Evolutionary conservation across 2,113 vertebrate species (phyloP).

Genomic region (Petrocephalus zakoni): DNA sequence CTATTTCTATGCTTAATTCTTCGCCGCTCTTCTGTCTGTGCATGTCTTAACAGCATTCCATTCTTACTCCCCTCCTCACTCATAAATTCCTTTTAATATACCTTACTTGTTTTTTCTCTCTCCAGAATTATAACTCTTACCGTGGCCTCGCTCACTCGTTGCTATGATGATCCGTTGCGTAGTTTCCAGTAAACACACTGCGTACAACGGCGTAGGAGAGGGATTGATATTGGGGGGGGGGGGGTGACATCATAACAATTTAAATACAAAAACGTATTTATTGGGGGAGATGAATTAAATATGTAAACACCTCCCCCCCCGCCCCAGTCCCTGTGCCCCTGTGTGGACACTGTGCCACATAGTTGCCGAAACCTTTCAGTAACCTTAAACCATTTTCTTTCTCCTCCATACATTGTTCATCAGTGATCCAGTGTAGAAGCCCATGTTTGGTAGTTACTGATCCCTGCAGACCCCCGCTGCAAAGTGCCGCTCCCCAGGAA

Average conservation of each 20-base stretch:
- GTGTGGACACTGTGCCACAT: background rate
- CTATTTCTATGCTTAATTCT: background rate
- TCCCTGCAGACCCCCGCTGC: background rate
- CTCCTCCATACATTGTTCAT: background rate
- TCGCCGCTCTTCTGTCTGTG: background rate
- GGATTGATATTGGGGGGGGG: background rate
- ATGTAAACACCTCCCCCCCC: background rate
- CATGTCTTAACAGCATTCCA: background rate
- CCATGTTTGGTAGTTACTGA: background rate
- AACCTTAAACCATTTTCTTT: background rate
- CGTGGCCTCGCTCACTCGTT: background rate
- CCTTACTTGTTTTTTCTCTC: background rate
- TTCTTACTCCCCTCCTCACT: background rate
- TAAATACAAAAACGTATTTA: background rate
- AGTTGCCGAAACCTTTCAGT: background rate
- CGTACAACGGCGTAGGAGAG: background rate
- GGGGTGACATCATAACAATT: background rate
- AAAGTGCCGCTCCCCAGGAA: background rate
- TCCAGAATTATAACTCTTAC: background rate
- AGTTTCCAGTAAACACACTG: background rate
- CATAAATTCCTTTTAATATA: slow-evolving; percentile 6
- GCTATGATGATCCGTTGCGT: background rate
- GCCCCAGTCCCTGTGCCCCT: background rate
- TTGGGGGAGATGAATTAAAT: background rate
- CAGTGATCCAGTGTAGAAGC: background rate